phyloP scores from a whole-genome alignment of 1,140 invertebrate genomes.

The Pemphigus obesinymphae region DNA sequence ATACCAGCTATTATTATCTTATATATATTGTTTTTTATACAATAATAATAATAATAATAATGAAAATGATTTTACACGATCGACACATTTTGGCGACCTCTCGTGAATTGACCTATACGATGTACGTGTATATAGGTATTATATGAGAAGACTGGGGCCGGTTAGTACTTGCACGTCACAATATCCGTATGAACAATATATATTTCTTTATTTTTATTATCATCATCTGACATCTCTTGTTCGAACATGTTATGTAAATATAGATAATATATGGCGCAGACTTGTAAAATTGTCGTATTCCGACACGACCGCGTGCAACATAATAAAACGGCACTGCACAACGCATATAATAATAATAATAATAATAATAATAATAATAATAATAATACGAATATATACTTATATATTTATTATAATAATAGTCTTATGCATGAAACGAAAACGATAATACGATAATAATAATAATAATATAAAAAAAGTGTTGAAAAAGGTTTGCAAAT shows the following conservation, averaged over 20 bases:
- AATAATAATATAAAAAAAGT: not conserved
- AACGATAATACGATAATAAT: not conserved
- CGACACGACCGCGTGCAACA: constrained; percentile 24
- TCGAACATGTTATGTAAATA: constrained; percentile 41
- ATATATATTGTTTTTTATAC: too few relatives aligned
- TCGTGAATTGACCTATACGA: not conserved
- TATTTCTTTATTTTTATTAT: constrained; percentile 31
- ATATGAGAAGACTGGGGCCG: not conserved
- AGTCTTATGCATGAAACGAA: constrained; percentile 7
- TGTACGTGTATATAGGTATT: too few relatives aligned
- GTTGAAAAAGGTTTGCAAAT: not conserved
- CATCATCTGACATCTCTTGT: constrained; percentile 39
- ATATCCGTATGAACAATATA: constrained; percentile 34
- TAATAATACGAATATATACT: too few relatives aligned
- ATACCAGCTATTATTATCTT: too few relatives aligned
- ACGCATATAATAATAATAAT: not conserved
- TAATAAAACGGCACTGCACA: constrained; percentile 36
- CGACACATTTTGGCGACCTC: too few relatives aligned
- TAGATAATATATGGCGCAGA: constrained; percentile 36
- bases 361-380: not conserved
- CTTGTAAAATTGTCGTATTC: constrained; percentile 41
- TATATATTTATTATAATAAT: too few relatives aligned
- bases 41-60: too few relatives aligned
- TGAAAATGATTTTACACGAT: too few relatives aligned
- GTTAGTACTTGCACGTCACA: not conserved